These are phyloP conservation scores for Astyanax mexicanus DNA, from an alignment of 2,797 vertebrate genomes.

Conservation along the genomic window DNA sequence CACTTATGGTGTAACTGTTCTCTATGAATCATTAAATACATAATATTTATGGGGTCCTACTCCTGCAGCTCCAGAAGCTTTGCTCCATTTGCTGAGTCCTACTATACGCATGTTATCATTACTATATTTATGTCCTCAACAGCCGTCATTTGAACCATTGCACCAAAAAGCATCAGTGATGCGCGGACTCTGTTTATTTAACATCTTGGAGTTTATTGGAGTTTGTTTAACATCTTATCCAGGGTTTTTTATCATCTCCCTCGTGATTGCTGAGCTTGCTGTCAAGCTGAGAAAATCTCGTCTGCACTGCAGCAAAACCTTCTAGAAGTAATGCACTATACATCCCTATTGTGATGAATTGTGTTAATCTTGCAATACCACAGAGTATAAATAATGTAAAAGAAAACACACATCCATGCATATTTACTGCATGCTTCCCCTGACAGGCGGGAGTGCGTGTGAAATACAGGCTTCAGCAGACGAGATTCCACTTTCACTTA, in stretches of 20 bases:
- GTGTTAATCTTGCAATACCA: conserved; percentile 15
- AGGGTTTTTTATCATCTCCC: conserved; percentile 3
- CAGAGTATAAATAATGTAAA: conserved; percentile 8
- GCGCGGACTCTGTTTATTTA: background rate
- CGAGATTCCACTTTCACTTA: conserved; percentile 38
- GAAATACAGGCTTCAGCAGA: conserved; percentile 41
- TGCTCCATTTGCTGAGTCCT: background rate
- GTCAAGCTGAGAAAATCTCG: background rate
- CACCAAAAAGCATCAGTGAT: background rate
- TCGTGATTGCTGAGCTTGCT: background rate
- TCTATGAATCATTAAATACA: too few relatives aligned
- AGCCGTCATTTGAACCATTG: background rate
- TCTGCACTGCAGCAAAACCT: background rate
- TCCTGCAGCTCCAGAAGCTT: too few relatives aligned
- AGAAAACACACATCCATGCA: background rate
- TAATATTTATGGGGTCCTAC: too few relatives aligned
- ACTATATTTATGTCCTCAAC: background rate
- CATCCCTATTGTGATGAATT: conserved; percentile 10
- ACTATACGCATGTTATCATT: background rate
- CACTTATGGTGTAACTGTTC: too few relatives aligned
- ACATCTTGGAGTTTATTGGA: too few relatives aligned
- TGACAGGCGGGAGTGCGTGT: conserved; percentile 22
- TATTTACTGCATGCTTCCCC: conserved; percentile 5
- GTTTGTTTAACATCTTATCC: background rate
- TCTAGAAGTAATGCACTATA: background rate